These are phyloP conservation scores for Schizothorax lantsangensis DNA, from an alignment of 2,797 vertebrate species.

Conservation along the genomic window DNA sequence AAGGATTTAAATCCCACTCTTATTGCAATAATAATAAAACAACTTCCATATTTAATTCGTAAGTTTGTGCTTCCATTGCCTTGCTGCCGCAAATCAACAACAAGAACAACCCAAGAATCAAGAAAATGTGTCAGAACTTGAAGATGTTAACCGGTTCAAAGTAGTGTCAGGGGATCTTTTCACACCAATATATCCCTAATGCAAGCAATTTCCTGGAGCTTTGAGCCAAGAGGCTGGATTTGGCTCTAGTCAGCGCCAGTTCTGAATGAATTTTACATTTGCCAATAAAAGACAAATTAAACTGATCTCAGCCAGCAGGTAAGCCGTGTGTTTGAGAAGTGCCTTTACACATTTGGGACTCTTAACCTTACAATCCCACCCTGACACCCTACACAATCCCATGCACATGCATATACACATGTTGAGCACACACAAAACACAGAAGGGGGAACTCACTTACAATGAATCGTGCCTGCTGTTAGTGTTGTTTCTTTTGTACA, in stretches of 20 bases:
- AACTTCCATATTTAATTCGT: neutral
- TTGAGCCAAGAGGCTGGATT: conserved; percentile 75
- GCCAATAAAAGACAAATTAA: conserved; percentile 76
- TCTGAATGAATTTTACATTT: conserved; percentile 75
- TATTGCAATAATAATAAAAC: neutral
- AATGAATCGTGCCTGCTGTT: neutral
- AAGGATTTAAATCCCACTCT: neutral
- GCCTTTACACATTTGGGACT: conserved; percentile 37
- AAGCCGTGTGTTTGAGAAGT: conserved; percentile 44
- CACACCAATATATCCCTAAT: conserved; percentile 84
- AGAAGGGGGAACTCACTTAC: neutral
- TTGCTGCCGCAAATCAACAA: neutral
- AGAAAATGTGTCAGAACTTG: conserved; percentile 63
- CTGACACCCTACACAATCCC: conserved; percentile 17
- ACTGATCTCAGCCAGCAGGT: conserved; percentile 60
- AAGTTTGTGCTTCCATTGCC: neutral
- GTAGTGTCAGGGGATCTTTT: conserved; percentile 78
- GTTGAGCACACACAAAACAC: conserved; percentile 18
- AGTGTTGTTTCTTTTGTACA: neutral
- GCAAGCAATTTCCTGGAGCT: conserved; percentile 85
- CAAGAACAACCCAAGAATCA: conserved; percentile 32
- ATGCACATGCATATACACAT: conserved; percentile 18
- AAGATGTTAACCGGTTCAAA: conserved; percentile 69
- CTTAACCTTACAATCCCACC: conserved; percentile 48
- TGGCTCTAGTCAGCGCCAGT: conserved; percentile 74